These are phyloP conservation scores for Cyanistes caeruleus DNA, from an alignment of 2,113 vertebrate species.

Conservation along the genomic window DNA sequence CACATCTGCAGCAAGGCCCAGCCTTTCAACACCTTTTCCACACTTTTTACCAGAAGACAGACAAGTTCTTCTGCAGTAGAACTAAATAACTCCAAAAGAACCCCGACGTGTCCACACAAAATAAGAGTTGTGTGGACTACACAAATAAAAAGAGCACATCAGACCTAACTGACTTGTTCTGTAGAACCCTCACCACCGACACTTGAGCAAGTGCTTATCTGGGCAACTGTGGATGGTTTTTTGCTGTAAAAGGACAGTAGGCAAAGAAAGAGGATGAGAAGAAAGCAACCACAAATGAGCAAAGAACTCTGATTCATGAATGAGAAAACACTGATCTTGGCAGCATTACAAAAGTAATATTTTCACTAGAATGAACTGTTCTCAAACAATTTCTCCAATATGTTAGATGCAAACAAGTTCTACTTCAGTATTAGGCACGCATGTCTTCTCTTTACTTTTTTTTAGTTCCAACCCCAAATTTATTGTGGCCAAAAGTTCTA, in stretches of 20 bases:
- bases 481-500: conserved; percentile 31
- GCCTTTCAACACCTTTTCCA: conserved; percentile 24
- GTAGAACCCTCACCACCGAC: not conserved
- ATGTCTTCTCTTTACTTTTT: conserved; percentile 68
- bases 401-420: conserved; percentile 51
- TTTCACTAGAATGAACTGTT: conserved; percentile 74
- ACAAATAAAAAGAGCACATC: not conserved
- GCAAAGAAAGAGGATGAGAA: conserved; percentile 64
- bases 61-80: not conserved
- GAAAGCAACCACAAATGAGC: conserved; percentile 72
- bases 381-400: conserved; percentile 70
- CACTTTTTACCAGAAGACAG: not conserved
- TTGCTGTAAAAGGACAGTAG: conserved; percentile 33
- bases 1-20: not conserved
- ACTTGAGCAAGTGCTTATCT: conserved; percentile 28
- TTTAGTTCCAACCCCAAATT: conserved; percentile 63
- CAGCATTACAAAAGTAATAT: conserved; percentile 74
- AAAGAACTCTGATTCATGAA: conserved; percentile 74
- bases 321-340: conserved; percentile 68
- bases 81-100: not conserved
- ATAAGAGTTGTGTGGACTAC: not conserved
- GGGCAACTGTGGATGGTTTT: not conserved
- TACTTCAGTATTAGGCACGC: conserved; percentile 50
- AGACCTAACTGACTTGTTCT: not conserved
- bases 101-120: fast-evolving